phyloP scores from a whole-genome alignment of 2,113 vertebrate species.

The Labeo rohita region DNA sequence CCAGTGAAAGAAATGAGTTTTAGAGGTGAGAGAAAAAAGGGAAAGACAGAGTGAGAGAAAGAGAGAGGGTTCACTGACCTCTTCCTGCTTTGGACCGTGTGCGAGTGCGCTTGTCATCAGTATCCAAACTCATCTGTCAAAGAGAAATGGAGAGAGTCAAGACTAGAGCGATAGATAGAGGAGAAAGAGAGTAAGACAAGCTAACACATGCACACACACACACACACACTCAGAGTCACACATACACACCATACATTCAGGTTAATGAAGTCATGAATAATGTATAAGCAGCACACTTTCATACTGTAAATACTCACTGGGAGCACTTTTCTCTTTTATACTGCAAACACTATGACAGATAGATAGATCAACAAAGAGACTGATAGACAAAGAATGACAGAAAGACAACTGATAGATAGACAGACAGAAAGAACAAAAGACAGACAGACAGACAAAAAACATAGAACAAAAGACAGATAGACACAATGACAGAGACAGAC shows the following conservation, averaged over 20 bases:
- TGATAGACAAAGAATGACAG: neutral
- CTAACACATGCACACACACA: neutral
- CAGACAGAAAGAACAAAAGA: neutral
- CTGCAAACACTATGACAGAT: neutral
- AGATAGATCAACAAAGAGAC: constrained; percentile 4
- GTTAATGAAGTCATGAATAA: constrained; percentile 19
- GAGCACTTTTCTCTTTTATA: constrained; percentile 6
- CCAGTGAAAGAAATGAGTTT: constrained; percentile 51
- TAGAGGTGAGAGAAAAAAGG: constrained; percentile 36
- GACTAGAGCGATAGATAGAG: neutral
- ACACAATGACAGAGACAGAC: neutral
- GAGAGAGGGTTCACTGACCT: constrained; percentile 78
- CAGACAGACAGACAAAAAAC: neutral
- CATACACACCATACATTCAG: constrained; percentile 14
- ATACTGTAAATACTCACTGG: constrained; percentile 14
- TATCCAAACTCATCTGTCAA: constrained; percentile 93
- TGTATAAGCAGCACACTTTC: neutral
- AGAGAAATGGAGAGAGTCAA: constrained; percentile 2
- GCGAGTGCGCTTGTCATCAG: constrained; percentile 89
- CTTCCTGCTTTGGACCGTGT: constrained; percentile 91
- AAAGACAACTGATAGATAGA: neutral
- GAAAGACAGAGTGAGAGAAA: constrained; percentile 20
- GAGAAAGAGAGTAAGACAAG: constrained; percentile 25
- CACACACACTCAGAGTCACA: constrained; percentile 1
- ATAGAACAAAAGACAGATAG: neutral